Conservation (phyloP, 2,113 vertebrate genomes). For the Scartelaos histophorus region DNA sequence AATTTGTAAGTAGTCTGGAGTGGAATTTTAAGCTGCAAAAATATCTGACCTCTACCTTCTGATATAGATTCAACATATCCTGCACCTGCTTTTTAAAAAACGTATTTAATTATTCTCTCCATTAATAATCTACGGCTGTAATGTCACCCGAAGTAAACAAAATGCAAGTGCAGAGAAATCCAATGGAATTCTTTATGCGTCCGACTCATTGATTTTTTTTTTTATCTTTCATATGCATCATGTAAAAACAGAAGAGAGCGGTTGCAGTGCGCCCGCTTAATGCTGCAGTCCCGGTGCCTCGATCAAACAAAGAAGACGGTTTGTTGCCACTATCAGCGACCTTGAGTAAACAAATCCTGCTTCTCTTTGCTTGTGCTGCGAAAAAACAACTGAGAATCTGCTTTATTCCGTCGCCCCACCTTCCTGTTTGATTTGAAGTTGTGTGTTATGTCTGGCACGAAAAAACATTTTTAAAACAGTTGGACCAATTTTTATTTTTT, state of each 20-base stretch:
- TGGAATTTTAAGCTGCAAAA: background rate
- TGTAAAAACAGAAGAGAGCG: conserved; percentile 63
- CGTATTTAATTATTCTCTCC: background rate
- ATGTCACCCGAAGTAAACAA: conserved; percentile 33
- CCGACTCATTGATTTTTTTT: conserved; percentile 71
- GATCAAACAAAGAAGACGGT: conserved; percentile 48
- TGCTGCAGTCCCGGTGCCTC: conserved; percentile 49
- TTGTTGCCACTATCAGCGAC: conserved; percentile 58
- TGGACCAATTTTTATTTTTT: background rate
- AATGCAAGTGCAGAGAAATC: conserved; percentile 35
- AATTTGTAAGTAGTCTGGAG: background rate
- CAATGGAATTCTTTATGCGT: conserved; percentile 53
- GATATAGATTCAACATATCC: background rate
- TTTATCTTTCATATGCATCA: conserved; percentile 62
- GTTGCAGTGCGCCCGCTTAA: conserved; percentile 45
- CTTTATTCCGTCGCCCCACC: conserved; percentile 44
- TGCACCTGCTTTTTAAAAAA: background rate
- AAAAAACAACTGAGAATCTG: conserved; percentile 51
- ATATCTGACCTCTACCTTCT: background rate
- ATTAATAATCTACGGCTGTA: conserved; percentile 5
- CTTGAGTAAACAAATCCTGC: conserved; percentile 65
- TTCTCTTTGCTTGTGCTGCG: conserved; percentile 32
- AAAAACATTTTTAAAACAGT: background rate
- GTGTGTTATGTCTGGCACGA: background rate
- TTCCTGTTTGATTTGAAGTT: conserved; percentile 34